These are phyloP conservation scores for Apogon talboti DNA, from an alignment of 2,797 vertebrate species.

Conservation along the genomic window DNA sequence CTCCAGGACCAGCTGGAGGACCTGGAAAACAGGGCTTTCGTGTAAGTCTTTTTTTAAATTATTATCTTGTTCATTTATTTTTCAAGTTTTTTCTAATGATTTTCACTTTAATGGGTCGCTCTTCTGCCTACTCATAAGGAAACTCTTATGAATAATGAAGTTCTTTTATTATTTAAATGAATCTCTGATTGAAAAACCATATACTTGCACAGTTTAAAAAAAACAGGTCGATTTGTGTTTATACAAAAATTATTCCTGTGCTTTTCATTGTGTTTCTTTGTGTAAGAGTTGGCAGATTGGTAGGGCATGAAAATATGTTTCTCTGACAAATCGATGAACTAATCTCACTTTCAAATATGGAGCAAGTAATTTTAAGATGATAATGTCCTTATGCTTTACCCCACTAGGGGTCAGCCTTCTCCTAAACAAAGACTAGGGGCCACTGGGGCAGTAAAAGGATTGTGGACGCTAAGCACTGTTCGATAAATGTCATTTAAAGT, in stretches of 20 bases:
- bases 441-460: neutral
- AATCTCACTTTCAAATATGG: neutral
- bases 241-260: neutral
- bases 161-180: no score
- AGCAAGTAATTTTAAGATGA: constrained; percentile 1
- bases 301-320: neutral
- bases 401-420: constrained; percentile 74
- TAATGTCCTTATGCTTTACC: constrained; percentile 20
- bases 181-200: neutral
- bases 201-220: neutral
- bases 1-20: constrained; percentile 82
- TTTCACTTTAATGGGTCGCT: neutral
- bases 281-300: neutral
- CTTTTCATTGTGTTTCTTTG: neutral
- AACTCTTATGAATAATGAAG: neutral
- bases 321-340: neutral
- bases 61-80: neutral
- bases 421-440: constrained; percentile 38
- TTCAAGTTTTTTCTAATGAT: constrained; percentile 5
- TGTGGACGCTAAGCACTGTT: constrained; percentile 7
- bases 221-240: neutral
- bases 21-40: constrained; percentile 88
- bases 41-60: constrained; percentile 78
- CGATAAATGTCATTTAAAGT: constrained; percentile 22
- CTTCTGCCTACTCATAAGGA: neutral